A percentile compares a stretch with the other conserved stretches of the same genome.
phyloP scores from a whole-genome alignment of 2,888 invertebrate genomes.

The Agrenia bidenticulata region DNA sequence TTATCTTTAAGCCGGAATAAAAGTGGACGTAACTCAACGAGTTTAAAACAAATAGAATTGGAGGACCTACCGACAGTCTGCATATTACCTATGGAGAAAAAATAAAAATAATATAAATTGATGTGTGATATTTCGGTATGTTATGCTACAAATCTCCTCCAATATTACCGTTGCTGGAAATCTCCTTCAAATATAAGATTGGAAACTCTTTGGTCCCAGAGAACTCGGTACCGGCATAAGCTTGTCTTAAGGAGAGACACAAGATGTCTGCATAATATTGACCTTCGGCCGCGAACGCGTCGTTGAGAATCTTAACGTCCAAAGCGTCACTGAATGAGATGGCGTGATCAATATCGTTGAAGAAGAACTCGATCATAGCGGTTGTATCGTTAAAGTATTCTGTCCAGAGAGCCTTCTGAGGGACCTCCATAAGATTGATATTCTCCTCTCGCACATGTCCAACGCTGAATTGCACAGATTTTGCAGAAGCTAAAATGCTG shows the following conservation, averaged over 20 bases:
- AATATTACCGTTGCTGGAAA: conserved; percentile 40
- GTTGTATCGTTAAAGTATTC: conserved; percentile 21
- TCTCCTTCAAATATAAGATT: conserved; percentile 44
- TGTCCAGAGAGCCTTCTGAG: conserved; percentile 43
- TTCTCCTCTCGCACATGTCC: conserved; percentile 44
- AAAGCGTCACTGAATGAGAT: conserved; percentile 25
- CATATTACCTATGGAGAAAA: no score
- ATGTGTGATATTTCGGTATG: no score
- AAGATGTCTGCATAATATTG: conserved; percentile 46
- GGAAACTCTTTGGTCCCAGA: conserved; percentile 36
- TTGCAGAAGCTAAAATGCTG: conserved; percentile 1
- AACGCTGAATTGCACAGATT: conserved; percentile 32
- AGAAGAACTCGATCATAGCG: conserved; percentile 44
- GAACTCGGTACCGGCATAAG: conserved; percentile 41
- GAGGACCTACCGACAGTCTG: no score
- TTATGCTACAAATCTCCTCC: no score
- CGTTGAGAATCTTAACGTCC: conserved; percentile 37
- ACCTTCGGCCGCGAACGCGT: conserved; percentile 35
- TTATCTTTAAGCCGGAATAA: no score
- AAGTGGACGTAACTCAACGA: no score
- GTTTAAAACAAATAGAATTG: no score
- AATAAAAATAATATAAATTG: no score
- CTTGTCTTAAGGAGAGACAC: conserved; percentile 42
- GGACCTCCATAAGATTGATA: conserved; percentile 29
- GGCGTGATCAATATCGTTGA: conserved; percentile 24